Evolutionary conservation across 2,888 invertebrate species (phyloP), one percentile per base, ranked within the genome.

Genomic region (Gisinianus flammeolus): DNA sequence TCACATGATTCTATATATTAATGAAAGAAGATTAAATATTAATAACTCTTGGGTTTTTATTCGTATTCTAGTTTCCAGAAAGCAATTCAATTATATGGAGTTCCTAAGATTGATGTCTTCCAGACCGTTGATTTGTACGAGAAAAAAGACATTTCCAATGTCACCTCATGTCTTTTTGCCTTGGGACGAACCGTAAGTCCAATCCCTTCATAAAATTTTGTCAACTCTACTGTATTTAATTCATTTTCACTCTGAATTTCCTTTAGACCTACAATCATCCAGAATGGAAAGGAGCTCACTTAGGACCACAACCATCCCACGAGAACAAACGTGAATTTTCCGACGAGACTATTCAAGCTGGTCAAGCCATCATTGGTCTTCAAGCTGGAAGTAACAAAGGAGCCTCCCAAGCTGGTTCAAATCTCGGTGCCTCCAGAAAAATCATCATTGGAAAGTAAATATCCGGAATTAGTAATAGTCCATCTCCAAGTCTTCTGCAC

Each of bases 311-410:
- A 88, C 97, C 97, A 85, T 88, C 97, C 80, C 96, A 96, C 24
- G 95, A 96, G 87, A 93, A 94, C 92, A 94, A 95, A 88, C 93
- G 97, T 83, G 94, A 97, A 52, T 98, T 97, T 90, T 92, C 92
- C 28, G 97, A 97, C 0, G 97, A 97, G 87, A 94, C 94, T 86
- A 87, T 97, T 85, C 92, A 92, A 85, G 95, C 96, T 84, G 96
- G 96, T 31, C 91, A 97, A 88, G 91, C 92, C 84, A 90, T 96
- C 86, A 94, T 98, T 86, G 96, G 97, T 86, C 93, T 98, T 73
- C 97, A 98, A 88, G 96, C 96, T 85, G 98, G 98, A 79, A 93
- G 92, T 87, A 98, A 98, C 92, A 96, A 97, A 89, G 97, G 97
- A 64, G 97, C 97, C 85, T 93, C 93, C 80, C 97, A 97, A 88